phyloP scores from a whole-genome alignment of 2,113 vertebrate species.

The Myrmecophaga tridactyla region DNA sequence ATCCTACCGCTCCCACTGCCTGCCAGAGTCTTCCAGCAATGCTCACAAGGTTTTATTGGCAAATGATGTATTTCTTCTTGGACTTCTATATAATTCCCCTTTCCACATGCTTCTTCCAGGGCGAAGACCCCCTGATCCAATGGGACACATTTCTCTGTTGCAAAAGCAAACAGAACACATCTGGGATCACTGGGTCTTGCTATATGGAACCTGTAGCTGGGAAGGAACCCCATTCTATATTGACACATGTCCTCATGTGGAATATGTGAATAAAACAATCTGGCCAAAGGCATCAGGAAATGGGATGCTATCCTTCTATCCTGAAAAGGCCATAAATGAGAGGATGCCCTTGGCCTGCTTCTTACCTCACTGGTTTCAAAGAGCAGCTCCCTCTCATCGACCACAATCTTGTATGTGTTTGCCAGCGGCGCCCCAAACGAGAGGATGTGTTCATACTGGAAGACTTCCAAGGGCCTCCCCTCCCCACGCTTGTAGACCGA shows the following conservation, averaged over 20 bases:
- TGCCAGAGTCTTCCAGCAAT: accelerated
- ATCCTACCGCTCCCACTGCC: accelerated
- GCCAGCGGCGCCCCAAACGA: constrained; percentile 95
- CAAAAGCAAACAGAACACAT: background rate
- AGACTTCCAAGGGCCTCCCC: constrained; percentile 92
- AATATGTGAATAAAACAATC: background rate
- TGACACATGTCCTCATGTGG: accelerated
- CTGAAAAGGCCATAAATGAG: accelerated
- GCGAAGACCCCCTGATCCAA: background rate
- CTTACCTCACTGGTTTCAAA: constrained; percentile 95
- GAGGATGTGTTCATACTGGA: constrained; percentile 95
- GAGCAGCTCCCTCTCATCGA: constrained; percentile 93
- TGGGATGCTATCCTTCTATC: accelerated
- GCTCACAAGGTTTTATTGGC: background rate
- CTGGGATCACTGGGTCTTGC: background rate
- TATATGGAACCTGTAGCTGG: background rate
- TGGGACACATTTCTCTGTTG: background rate
- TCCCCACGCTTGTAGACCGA: constrained; percentile 97
- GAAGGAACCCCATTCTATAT: accelerated
- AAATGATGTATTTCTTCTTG: background rate
- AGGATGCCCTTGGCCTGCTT: background rate
- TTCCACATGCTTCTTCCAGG: background rate
- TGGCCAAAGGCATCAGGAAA: background rate
- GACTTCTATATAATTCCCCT: background rate
- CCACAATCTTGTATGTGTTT: constrained; percentile 94